Evolutionary conservation across 2,888 invertebrate species (phyloP).

Genomic region (Hirtodrosophila cameraria): DNA sequence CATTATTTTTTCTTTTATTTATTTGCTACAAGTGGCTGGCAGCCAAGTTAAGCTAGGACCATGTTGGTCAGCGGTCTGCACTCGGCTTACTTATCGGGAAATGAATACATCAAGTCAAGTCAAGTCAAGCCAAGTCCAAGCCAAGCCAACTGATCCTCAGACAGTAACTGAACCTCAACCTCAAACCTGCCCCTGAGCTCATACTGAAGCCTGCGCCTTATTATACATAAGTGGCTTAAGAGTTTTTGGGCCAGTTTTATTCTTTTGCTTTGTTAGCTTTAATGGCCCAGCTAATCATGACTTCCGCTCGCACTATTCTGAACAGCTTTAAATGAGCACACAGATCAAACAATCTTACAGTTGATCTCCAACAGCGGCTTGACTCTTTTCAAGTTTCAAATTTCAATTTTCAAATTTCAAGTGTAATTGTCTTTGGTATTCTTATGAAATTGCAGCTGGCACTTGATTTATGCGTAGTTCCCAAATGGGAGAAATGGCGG

Average conservation of each 20-base stretch:
- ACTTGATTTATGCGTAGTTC: constrained; percentile 73
- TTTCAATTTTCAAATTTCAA: constrained; percentile 39
- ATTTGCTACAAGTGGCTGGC: constrained; percentile 61
- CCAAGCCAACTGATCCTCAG: constrained; percentile 8
- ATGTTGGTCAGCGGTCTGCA: constrained; percentile 33
- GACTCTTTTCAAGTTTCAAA: constrained; percentile 41
- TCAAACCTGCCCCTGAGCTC: not conserved
- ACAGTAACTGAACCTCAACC: constrained; percentile 2
- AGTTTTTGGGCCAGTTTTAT: constrained; percentile 9
- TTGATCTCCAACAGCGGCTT: constrained; percentile 51
- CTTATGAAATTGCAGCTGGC: constrained; percentile 71
- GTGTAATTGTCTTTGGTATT: constrained; percentile 72
- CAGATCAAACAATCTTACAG: constrained; percentile 49
- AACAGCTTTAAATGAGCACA: constrained; percentile 23
- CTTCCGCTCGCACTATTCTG: constrained; percentile 70
- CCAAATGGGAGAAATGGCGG: constrained; percentile 13
- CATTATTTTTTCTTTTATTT: constrained; percentile 57
- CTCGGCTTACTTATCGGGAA: constrained; percentile 50
- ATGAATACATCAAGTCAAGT: constrained; percentile 68
- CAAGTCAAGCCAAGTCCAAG: constrained; percentile 1
- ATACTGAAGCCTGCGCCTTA: not conserved
- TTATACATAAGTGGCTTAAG: constrained; percentile 15
- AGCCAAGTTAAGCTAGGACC: constrained; percentile 47
- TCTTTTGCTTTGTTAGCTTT: constrained; percentile 31
- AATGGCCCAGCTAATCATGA: constrained; percentile 75